Evolutionary conservation across 1,140 invertebrate genomes (phyloP), one percentile per base, ranked within the genome.

Genomic region (Microplitis mediator): DNA sequence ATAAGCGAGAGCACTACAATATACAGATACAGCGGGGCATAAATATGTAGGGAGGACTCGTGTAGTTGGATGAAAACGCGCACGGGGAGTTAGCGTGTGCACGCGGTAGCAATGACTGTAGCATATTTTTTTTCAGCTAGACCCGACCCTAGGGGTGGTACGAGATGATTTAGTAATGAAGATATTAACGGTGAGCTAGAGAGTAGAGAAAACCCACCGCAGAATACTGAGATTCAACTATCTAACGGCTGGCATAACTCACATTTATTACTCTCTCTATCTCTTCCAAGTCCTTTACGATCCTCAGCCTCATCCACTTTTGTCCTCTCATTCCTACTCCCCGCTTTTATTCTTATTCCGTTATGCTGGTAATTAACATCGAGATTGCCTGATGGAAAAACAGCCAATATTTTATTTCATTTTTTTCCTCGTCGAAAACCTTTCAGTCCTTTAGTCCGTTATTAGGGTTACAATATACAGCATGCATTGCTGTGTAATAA

Each of bases 221-320:
- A 76, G 84, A 86, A 86, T 85, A 86, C 84, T 81, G 84, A 86
- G 84, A 86, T 86, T 86, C 84, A 85, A 85, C 84, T 86, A 86
- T 86, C 84, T 85, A 86, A 85, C 84, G 79, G 81, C 84, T 80
- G 80, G 80, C 79, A 86, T 86, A 86, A 85, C 82, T 86, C 84
- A 86, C 79, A 76, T 86, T 86, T 86, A 86, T 82, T 82, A 84
- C 84, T 84, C 80, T 77, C 77, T 79, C 74, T 45, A 45, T 58
- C 14, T 45, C 35, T 36, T n/a, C 31, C 13, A 32, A 4, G 69
- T 62, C 62, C 50, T 58, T 23, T 23, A 23, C 23, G 23, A 23
- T 23, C 69, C 61, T 58, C 16, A 51, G 8, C 34, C 45, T 61
- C 23, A 23, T 23, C 52, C 56, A 32, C 52, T 71, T 61, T 50